Evolutionary conservation across 2,888 invertebrate species (phyloP).

Genomic region (Calliopum simillimum): DNA sequence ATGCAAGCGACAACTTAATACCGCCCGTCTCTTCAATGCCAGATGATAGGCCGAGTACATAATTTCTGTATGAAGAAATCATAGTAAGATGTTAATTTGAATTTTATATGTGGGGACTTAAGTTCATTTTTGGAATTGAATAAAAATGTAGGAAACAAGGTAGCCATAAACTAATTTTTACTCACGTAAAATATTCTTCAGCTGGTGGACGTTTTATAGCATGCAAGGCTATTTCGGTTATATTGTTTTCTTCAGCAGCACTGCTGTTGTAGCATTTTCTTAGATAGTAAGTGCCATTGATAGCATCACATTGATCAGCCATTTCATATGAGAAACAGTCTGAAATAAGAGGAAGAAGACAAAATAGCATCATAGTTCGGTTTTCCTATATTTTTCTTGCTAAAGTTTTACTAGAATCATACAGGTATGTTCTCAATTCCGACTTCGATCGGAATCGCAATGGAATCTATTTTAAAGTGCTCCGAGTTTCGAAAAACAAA

Average conservation of each 20-base stretch:
- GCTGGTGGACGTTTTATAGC: constrained; percentile 75
- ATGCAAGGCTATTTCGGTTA: constrained; percentile 70
- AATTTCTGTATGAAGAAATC: constrained; percentile 66
- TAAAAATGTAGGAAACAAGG: too few relatives aligned
- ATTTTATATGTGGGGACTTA: background rate
- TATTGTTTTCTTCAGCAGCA: constrained; percentile 70
- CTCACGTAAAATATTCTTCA: constrained; percentile 80
- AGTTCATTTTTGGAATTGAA: too few relatives aligned
- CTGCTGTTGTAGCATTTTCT: constrained; percentile 73
- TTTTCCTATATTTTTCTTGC: too few relatives aligned
- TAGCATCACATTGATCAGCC: constrained; percentile 72
- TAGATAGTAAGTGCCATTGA: constrained; percentile 76
- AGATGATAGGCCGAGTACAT: constrained; percentile 71
- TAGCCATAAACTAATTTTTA: constrained; percentile 14
- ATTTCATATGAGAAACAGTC: constrained; percentile 78
- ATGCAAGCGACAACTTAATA: constrained; percentile 77
- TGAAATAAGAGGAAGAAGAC: constrained; percentile 53
- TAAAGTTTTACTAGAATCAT: too few relatives aligned
- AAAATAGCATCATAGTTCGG: too few relatives aligned
- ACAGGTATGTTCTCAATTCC: too few relatives aligned
- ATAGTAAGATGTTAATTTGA: background rate
- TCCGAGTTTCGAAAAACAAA: too few relatives aligned
- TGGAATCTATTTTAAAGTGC: too few relatives aligned
- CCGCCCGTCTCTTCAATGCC: constrained; percentile 80
- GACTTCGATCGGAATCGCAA: too few relatives aligned